phyloP scores from a whole-genome alignment of 92 coral and sea anemone genomes.

The Palythoa heliodiscus region DNA sequence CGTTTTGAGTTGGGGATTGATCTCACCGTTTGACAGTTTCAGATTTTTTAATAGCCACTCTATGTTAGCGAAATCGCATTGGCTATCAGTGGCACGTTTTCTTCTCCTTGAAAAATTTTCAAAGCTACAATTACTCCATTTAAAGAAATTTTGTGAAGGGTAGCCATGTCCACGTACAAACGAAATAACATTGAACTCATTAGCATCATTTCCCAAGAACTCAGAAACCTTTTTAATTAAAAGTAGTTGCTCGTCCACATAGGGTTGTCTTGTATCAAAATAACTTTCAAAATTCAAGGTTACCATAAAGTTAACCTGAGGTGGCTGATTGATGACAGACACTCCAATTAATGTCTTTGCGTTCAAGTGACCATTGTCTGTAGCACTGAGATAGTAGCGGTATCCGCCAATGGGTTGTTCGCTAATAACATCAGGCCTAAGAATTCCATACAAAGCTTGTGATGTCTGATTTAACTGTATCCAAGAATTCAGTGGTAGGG shows the following conservation, averaged over 20 bases:
- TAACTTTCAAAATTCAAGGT: constrained; percentile 42
- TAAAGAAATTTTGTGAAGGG: constrained; percentile 50
- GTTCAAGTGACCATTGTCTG: constrained; percentile 36
- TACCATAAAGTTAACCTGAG: constrained; percentile 32
- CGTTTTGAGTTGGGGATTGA: constrained; percentile 2
- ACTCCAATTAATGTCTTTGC: constrained; percentile 23
- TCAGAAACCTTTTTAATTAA: constrained; percentile 28
- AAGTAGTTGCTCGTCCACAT: constrained; percentile 41
- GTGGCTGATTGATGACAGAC: constrained; percentile 17
- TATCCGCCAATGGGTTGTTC: constrained; percentile 43
- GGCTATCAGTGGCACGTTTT: constrained; percentile 16
- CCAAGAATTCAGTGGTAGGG: constrained; percentile 44
- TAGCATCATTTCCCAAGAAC: constrained; percentile 21
- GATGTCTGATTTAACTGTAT: constrained; percentile 46
- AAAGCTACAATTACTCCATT: constrained; percentile 48
- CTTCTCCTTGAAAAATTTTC: constrained; percentile 5
- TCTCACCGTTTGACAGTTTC: constrained; percentile 9
- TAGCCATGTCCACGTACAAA: constrained; percentile 49
- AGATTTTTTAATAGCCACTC: constrained; percentile 37
- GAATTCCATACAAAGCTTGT: constrained; percentile 44
- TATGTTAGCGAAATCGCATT: constrained; percentile 10
- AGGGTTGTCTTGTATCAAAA: constrained; percentile 32
- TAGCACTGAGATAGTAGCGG: constrained; percentile 33
- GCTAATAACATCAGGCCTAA: constrained; percentile 19
- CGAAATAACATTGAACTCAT: constrained; percentile 37